Conservation (phyloP, 2,888 invertebrate genomes). For the Meiosimyza platycephala region DNA sequence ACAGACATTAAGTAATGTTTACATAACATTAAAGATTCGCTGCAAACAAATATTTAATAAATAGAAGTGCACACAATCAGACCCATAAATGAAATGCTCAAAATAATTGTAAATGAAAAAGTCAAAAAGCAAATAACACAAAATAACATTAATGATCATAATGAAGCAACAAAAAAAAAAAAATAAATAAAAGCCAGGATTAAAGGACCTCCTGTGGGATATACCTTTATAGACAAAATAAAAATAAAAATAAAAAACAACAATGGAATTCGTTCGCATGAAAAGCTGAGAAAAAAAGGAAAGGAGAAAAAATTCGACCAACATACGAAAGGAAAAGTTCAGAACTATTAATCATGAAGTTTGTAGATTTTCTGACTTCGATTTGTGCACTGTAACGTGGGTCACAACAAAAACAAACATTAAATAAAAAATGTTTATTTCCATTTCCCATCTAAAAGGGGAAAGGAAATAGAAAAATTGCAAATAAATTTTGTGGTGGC, state of each 20-base stretch:
- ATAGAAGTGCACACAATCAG: background rate
- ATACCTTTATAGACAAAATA: background rate
- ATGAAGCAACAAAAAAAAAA: conserved; percentile 11
- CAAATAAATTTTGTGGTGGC: conserved; percentile 55
- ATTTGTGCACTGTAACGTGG: conserved; percentile 28
- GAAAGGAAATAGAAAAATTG: conserved; percentile 50
- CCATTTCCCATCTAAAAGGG: background rate
- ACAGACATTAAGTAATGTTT: conserved; percentile 2
- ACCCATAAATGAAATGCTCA: background rate
- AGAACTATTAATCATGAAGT: conserved; percentile 57
- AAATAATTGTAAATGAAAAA: conserved; percentile 5
- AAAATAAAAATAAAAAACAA: background rate
- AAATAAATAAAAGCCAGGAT: too few relatives aligned
- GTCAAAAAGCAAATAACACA: conserved; percentile 24
- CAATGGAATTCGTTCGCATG: background rate
- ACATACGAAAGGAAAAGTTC: conserved; percentile 7
- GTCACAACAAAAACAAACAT: background rate
- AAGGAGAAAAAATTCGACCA: background rate
- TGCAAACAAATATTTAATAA: background rate
- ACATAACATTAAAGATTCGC: background rate
- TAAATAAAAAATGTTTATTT: conserved; percentile 34
- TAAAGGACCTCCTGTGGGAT: background rate
- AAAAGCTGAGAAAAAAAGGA: background rate
- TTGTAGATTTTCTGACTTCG: conserved; percentile 39
- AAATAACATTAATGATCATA: conserved; percentile 28